phyloP scores from a whole-genome alignment of 2,888 invertebrate species.

The Maniola hyperantus region DNA sequence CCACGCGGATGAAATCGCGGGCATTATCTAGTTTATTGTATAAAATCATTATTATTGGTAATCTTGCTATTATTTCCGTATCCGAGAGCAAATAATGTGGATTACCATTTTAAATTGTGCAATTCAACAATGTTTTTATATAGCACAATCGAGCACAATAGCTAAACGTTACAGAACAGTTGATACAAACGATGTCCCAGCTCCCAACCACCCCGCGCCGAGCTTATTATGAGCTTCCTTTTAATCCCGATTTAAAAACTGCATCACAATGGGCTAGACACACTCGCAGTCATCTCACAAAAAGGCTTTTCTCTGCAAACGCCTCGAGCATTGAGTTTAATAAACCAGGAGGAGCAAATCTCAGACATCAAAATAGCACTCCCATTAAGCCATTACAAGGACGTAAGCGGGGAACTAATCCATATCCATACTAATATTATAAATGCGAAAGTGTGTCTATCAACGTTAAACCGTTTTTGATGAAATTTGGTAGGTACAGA shows the following conservation, averaged over 20 bases:
- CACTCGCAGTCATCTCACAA: slow-evolving; percentile 57
- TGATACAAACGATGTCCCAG: slow-evolving; percentile 44
- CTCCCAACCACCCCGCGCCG: slow-evolving; percentile 50
- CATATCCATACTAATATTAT: no score
- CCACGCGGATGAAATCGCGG: no score
- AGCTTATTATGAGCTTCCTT: slow-evolving; percentile 68
- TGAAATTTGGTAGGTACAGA: no score
- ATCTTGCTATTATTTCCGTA: not conserved
- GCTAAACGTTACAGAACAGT: slow-evolving; percentile 40
- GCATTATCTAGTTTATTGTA: no score
- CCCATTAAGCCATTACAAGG: not conserved
- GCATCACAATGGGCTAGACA: slow-evolving; percentile 68
- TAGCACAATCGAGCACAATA: slow-evolving; percentile 37
- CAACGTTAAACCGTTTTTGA: no score
- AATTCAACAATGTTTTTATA: slow-evolving; percentile 37
- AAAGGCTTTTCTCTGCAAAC: slow-evolving; percentile 61
- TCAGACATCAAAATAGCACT: not conserved
- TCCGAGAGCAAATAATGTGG: slow-evolving; percentile 18
- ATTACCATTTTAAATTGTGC: slow-evolving; percentile 34
- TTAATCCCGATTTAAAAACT: slow-evolving; percentile 77
- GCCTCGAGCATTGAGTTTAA: slow-evolving; percentile 56
- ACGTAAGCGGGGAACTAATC: no score
- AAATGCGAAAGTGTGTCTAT: no score
- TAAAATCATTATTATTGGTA: no score
- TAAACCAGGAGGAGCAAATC: not conserved